Evolutionary conservation across 2,113 vertebrate species (phyloP).

Genomic region (Parotia lawesii): DNA sequence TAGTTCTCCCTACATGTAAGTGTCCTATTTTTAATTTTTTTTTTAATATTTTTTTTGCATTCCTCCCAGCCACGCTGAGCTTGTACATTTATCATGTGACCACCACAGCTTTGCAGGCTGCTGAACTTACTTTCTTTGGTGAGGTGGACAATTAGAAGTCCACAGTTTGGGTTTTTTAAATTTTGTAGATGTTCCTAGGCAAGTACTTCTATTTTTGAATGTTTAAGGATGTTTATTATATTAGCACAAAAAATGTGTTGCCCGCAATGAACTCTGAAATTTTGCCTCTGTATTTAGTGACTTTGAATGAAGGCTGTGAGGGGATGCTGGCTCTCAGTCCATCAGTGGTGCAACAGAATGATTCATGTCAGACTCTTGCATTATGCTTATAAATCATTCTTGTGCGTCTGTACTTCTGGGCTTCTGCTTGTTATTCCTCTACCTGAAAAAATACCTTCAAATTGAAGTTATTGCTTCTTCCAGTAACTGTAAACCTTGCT

Average conservation of each 20-base stretch:
- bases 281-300: neutral
- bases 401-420: neutral
- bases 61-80: neutral
- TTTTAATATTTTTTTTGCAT: neutral
- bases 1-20: neutral
- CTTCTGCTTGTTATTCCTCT: neutral
- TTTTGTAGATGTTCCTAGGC: neutral
- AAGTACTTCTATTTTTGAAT: neutral
- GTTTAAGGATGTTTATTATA: neutral
- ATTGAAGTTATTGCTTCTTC: neutral
- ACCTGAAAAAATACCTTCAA: neutral
- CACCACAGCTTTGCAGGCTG: neutral
- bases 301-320: neutral
- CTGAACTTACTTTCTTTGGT: neutral
- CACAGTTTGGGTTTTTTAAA: neutral
- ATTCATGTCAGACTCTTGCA: neutral
- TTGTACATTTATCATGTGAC: neutral
- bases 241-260: neutral
- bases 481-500: neutral
- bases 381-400: neutral
- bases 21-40: neutral
- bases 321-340: neutral
- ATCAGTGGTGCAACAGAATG: neutral
- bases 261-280: neutral
- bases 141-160: neutral